Evolutionary conservation across 2,888 invertebrate species (phyloP).

Genomic region (Caprella mutica): DNA sequence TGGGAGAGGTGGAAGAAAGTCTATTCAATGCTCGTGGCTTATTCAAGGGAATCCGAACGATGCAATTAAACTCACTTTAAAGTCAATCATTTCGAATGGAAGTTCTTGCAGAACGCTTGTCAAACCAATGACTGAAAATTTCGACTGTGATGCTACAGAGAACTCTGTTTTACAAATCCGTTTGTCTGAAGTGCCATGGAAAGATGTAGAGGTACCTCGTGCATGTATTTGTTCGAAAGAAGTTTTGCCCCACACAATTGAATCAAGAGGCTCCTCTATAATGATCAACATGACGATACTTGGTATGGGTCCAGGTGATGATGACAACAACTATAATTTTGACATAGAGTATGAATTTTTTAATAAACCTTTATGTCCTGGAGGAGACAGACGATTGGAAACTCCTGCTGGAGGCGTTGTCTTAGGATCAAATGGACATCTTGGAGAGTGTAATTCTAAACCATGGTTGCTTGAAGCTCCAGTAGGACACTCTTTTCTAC

Average conservation of each 20-base stretch:
- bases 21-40: constrained; percentile 64
- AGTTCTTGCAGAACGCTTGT: constrained; percentile 19
- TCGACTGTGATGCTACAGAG: constrained; percentile 17
- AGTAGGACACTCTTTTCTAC: constrained; percentile 18
- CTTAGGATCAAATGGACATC: constrained; percentile 10
- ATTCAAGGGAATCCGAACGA: constrained; percentile 55
- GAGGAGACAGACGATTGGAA: constrained; percentile 48
- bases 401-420: constrained; percentile 24
- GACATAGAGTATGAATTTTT: constrained; percentile 58
- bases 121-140: constrained; percentile 22
- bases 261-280: constrained; percentile 55
- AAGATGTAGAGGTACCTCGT: constrained; percentile 20
- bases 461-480: constrained; percentile 31
- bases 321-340: constrained; percentile 69
- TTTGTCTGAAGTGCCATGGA: constrained; percentile 28
- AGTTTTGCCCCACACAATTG: constrained; percentile 38
- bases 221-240: constrained; percentile 26
- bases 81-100: constrained; percentile 10
- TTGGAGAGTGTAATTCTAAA: constrained; percentile 18
- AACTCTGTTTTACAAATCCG: constrained; percentile 17
- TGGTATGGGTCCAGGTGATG: constrained; percentile 62
- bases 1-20: constrained; percentile 65
- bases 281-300: constrained; percentile 65
- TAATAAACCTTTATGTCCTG: constrained; percentile 49
- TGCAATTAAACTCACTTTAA: constrained; percentile 32